Percentiles rank a stretch among this genome's conserved stretches.
phyloP scores from a whole-genome alignment of 2,797 vertebrate species.

The Naso thynnoides region DNA sequence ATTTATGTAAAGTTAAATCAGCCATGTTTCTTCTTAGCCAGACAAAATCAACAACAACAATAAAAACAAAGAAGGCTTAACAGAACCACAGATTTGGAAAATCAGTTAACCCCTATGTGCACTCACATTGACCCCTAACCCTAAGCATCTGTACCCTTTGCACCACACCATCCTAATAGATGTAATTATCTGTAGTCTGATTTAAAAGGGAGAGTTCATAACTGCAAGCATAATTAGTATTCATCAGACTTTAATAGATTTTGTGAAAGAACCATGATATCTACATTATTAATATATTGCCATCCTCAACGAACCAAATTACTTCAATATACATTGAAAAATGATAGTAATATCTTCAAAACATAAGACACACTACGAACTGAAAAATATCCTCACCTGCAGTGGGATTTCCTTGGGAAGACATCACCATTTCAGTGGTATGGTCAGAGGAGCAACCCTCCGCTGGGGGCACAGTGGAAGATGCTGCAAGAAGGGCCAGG shows the following conservation, averaged over 20 bases:
- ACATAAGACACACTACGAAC: not conserved
- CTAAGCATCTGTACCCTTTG: not conserved
- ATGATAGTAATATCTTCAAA: not conserved
- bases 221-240: not conserved
- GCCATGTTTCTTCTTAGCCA: no score
- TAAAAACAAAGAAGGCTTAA: no score
- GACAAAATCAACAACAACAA: no score
- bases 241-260: not conserved
- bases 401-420: conserved; percentile 64
- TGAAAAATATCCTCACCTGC: conserved; percentile 73
- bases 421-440: conserved; percentile 53
- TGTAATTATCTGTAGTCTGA: not conserved
- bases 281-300: not conserved
- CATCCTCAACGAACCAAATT: not conserved
- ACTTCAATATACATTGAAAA: not conserved
- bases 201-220: not conserved
- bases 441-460: conserved; percentile 60
- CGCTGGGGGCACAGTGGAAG: conserved; percentile 66
- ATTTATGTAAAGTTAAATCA: no score
- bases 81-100: no score
- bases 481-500: conserved; percentile 79
- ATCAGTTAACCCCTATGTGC: not conserved
- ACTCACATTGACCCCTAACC: not conserved
- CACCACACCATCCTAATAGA: not conserved
- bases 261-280: not conserved